Conservation (phyloP, 2,888 invertebrate genomes). For the Drosophila ezoana region DNA sequence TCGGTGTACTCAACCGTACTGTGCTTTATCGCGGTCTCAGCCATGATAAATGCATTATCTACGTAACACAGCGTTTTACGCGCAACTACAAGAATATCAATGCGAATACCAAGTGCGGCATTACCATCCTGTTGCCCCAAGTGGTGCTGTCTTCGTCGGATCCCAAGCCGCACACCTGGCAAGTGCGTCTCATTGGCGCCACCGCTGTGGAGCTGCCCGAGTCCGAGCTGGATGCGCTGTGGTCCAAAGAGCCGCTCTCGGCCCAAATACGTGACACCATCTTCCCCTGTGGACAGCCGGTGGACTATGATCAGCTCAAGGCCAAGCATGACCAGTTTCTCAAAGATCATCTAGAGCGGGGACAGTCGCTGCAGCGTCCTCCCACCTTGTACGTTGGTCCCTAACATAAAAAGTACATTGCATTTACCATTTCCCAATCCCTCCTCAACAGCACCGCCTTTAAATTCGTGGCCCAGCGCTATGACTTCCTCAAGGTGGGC, state of each 20-base stretch:
- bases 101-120: conserved; percentile 70
- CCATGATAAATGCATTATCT: conserved; percentile 66
- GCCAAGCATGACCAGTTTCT: conserved; percentile 68
- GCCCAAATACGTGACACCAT: conserved; percentile 79
- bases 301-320: conserved; percentile 61
- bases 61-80: conserved; percentile 80
- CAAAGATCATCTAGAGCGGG: conserved; percentile 40
- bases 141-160: conserved; percentile 21
- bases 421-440: not conserved
- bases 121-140: conserved; percentile 69
- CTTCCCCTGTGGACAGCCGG: conserved; percentile 78
- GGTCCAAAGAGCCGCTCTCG: conserved; percentile 75
- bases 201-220: conserved; percentile 73
- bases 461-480: conserved; percentile 74
- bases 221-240: conserved; percentile 61
- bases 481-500: conserved; percentile 82
- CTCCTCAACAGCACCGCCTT: conserved; percentile 76
- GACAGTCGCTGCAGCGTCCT: conserved; percentile 65
- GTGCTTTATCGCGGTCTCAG: conserved; percentile 80
- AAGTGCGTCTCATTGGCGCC: conserved; percentile 80
- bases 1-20: conserved; percentile 80
- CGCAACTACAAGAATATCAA: conserved; percentile 78
- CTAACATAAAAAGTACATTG: not conserved
- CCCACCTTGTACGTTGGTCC: conserved; percentile 71
- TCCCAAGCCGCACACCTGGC: conserved; percentile 57